These are phyloP conservation scores for Lithosia quadra DNA, from an alignment of 2,888 invertebrate genomes.

Conservation along the genomic window DNA sequence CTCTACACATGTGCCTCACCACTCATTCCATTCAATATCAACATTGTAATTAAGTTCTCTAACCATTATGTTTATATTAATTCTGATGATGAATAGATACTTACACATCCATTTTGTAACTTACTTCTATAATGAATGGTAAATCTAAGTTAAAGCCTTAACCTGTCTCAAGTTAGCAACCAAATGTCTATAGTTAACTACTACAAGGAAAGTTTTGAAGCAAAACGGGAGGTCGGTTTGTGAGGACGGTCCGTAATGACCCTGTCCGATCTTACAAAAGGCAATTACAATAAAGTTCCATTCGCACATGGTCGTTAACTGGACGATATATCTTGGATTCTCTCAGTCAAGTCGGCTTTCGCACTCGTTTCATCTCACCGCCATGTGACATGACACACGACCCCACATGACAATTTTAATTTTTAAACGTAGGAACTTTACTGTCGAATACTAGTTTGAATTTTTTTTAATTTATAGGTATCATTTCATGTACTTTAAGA, in stretches of 20 bases:
- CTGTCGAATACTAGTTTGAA: slow-evolving; percentile 19
- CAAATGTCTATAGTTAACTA: slow-evolving; percentile 63
- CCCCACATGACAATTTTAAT: slow-evolving; percentile 49
- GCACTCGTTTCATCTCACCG: slow-evolving; percentile 72
- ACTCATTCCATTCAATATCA: slow-evolving; percentile 68
- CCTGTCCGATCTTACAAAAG: slow-evolving; percentile 86
- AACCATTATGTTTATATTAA: slow-evolving; percentile 16
- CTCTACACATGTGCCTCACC: slow-evolving; percentile 70
- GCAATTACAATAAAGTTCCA: slow-evolving; percentile 87
- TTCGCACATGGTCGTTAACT: slow-evolving; percentile 86
- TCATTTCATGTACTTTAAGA: background rate
- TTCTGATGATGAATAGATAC: slow-evolving; percentile 26
- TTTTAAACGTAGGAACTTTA: slow-evolving; percentile 39
- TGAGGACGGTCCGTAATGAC: slow-evolving; percentile 82
- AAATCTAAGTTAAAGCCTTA: slow-evolving; percentile 47
- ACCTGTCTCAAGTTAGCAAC: slow-evolving; percentile 54
- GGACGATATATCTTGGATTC: slow-evolving; percentile 83
- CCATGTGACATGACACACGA: slow-evolving; percentile 47
- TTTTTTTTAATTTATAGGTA: slow-evolving; percentile 3
- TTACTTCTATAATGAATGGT: slow-evolving; percentile 8
- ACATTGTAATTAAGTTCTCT: slow-evolving; percentile 56
- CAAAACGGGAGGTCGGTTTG: slow-evolving; percentile 76
- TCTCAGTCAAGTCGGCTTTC: slow-evolving; percentile 73
- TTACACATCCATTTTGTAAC: slow-evolving; percentile 18
- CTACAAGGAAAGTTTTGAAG: slow-evolving; percentile 73